These are phyloP conservation scores for Oligia strigilis DNA, from an alignment of 2,888 invertebrate genomes.

Conservation along the genomic window DNA sequence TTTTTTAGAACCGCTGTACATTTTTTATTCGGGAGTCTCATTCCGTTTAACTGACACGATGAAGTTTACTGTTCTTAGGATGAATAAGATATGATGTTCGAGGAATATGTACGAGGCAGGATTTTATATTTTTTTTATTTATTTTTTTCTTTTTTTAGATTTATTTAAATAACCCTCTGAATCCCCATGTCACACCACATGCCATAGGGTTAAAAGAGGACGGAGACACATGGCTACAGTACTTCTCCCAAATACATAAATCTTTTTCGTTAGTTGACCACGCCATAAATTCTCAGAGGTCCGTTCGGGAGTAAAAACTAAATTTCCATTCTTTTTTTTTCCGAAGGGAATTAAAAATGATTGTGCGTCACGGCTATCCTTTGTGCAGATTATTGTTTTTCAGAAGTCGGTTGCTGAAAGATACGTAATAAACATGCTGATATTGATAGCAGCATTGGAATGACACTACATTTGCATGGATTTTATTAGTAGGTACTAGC, in stretches of 20 bases:
- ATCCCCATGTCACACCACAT: slow-evolving; percentile 1
- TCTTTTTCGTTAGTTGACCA: slow-evolving; percentile 41
- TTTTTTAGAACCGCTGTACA: slow-evolving; percentile 42
- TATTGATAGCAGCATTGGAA: neutral
- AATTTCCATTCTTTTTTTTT: slow-evolving; percentile 24
- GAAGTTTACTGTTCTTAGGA: slow-evolving; percentile 22
- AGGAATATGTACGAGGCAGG: slow-evolving; percentile 5
- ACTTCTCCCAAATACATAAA: slow-evolving; percentile 44
- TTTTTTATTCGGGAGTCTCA: slow-evolving; percentile 45
- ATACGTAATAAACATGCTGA: neutral
- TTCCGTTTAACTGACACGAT: slow-evolving; percentile 23
- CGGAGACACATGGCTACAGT: neutral
- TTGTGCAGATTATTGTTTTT: neutral
- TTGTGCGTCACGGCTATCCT: neutral
- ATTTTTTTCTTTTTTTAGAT: neutral
- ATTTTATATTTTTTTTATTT: slow-evolving; percentile 7
- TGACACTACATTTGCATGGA: neutral
- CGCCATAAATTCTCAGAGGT: slow-evolving; percentile 41
- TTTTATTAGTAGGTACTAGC: no score
- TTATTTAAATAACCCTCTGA: neutral
- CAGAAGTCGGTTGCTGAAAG: neutral
- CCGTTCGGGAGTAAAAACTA: slow-evolving; percentile 42
- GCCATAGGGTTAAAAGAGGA: neutral
- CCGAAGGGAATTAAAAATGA: slow-evolving; percentile 34
- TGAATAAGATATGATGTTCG: neutral